Evolutionary conservation across 1,140 invertebrate species (phyloP).

Genomic region (Eciton burchellii): DNA sequence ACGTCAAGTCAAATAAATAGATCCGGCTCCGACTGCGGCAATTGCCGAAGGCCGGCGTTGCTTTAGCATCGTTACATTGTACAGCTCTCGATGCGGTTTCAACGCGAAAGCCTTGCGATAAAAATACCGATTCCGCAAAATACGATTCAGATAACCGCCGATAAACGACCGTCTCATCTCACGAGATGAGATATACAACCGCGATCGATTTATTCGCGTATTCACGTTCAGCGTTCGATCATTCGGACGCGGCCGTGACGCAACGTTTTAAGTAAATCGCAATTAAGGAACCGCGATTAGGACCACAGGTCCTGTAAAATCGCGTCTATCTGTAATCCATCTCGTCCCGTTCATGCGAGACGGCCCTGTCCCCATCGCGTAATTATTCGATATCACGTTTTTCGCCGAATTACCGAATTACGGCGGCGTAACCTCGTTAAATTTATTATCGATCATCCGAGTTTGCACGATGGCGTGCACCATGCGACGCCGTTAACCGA

Average conservation of each 20-base stretch:
- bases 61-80: slow-evolving; percentile 26
- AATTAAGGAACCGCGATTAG: neutral
- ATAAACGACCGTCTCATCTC: neutral
- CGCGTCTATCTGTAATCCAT: neutral
- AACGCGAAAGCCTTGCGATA: neutral
- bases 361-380: neutral
- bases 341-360: slow-evolving; percentile 6
- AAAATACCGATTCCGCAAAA: slow-evolving; percentile 34
- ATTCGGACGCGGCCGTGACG: neutral
- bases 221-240: no score
- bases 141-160: neutral
- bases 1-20: slow-evolving; percentile 45
- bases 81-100: neutral
- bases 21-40: slow-evolving; percentile 15
- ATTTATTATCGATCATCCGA: slow-evolving; percentile 53
- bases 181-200: neutral
- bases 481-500: slow-evolving; percentile 46
- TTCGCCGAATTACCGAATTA: slow-evolving; percentile 33
- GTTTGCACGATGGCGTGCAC: slow-evolving; percentile 42
- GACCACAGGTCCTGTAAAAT: neutral
- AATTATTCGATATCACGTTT: slow-evolving; percentile 4
- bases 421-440: slow-evolving; percentile 24
- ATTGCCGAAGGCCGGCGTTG: slow-evolving; percentile 17
- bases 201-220: neutral
- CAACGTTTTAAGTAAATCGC: neutral